Conservation (phyloP, 2,888 invertebrate species). For the Trachelus troglodyta region DNA sequence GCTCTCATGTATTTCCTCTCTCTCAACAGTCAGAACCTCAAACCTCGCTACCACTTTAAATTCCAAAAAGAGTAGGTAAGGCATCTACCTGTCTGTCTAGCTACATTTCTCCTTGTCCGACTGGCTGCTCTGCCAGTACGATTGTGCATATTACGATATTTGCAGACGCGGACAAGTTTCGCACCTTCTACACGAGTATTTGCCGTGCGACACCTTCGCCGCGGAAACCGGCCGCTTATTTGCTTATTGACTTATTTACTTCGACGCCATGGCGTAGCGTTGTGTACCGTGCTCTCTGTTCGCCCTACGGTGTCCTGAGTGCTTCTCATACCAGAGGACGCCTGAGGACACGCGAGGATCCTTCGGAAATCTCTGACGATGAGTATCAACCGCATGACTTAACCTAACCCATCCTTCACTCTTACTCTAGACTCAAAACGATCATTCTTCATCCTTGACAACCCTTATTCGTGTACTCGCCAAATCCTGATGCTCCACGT, state of each 20-base stretch:
- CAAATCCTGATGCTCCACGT: not conserved
- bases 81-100: conserved; percentile 7
- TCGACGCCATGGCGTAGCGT: conserved; percentile 4
- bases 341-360: not conserved
- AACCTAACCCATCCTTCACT: not conserved
- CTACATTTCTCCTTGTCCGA: not conserved
- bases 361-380: not conserved
- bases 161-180: conserved; percentile 53
- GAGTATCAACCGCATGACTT: not conserved
- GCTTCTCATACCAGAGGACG: not conserved
- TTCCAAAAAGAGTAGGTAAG: conserved; percentile 1
- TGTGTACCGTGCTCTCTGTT: conserved; percentile 34
- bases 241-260: conserved; percentile 53
- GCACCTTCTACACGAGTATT: conserved; percentile 56
- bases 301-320: conserved; percentile 1
- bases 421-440: not conserved
- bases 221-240: conserved; percentile 52
- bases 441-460: not conserved
- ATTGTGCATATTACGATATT: conserved; percentile 46
- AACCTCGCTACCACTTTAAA: conserved; percentile 12
- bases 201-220: conserved; percentile 57
- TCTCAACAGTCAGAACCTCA: conserved; percentile 3
- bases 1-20: conserved; percentile 10
- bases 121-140: conserved; percentile 12
- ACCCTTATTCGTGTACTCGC: not conserved